phyloP scores from a whole-genome alignment of 2,113 vertebrate species.

The Phalacrocorax carbo region DNA sequence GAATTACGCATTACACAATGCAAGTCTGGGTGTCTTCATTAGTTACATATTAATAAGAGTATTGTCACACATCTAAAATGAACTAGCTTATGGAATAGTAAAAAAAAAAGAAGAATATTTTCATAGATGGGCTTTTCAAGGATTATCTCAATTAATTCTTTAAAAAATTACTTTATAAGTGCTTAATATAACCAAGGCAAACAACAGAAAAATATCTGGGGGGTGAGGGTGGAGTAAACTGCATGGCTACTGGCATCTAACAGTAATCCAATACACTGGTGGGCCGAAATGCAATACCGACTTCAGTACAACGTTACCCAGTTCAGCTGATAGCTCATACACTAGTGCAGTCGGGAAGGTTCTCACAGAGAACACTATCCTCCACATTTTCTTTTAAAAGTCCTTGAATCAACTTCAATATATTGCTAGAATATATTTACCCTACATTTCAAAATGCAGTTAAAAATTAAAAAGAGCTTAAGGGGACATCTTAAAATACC shows the following conservation, averaged over 20 bases:
- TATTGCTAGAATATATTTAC: not conserved
- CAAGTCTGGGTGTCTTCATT: not conserved
- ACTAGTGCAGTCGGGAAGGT: not conserved
- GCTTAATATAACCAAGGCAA: not conserved
- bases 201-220: not conserved
- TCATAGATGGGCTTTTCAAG: not conserved
- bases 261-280: not conserved
- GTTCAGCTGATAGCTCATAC: not conserved
- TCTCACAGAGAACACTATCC: not conserved
- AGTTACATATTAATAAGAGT: not conserved
- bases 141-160: not conserved
- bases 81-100: not conserved
- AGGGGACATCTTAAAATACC: not conserved
- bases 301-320: not conserved
- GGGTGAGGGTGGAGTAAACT: not conserved
- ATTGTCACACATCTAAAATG: not conserved
- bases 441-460: not conserved
- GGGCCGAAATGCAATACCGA: conserved; percentile 19
- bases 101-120: not conserved
- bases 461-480: not conserved
- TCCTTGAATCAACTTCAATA: not conserved
- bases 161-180: not conserved
- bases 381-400: not conserved
- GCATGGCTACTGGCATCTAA: not conserved
- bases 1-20: not conserved